Conservation (phyloP, 2,888 invertebrate genomes). For the Ichneumoninae sp. region DNA sequence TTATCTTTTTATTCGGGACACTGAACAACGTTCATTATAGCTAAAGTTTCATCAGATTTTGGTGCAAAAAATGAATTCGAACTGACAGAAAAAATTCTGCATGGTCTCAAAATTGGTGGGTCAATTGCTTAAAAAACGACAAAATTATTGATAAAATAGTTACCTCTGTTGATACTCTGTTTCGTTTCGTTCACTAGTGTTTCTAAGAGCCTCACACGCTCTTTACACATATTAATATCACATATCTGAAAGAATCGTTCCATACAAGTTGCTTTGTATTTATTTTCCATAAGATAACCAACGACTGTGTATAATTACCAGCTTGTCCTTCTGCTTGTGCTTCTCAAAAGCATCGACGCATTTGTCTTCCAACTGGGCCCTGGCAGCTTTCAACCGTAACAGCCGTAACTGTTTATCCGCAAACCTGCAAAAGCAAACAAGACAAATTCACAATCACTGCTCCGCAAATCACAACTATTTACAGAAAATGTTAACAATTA, state of each 20-base stretch:
- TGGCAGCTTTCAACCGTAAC: conserved; percentile 86
- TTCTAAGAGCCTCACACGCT: conserved; percentile 86
- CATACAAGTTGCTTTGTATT: conserved; percentile 29
- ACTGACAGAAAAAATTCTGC: neutral
- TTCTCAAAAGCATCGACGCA: conserved; percentile 86
- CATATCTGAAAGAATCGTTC: conserved; percentile 83
- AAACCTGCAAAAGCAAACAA: conserved; percentile 84
- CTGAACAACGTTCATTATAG: too few relatives aligned
- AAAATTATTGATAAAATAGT: neutral
- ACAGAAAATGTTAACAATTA: conserved; percentile 3
- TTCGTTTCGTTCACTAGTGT: conserved; percentile 86
- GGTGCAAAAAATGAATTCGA: too few relatives aligned
- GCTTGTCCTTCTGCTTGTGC: conserved; percentile 82
- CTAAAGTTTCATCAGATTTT: too few relatives aligned
- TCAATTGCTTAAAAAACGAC: neutral
- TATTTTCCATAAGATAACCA: conserved; percentile 18
- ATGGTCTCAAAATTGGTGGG: neutral
- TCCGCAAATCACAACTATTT: neutral
- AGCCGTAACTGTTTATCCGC: conserved; percentile 88
- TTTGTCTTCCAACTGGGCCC: conserved; percentile 86
- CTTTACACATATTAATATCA: conserved; percentile 87
- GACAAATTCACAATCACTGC: neutral
- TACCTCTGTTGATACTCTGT: conserved; percentile 83
- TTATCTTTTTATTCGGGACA: too few relatives aligned
- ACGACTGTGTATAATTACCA: conserved; percentile 74